Percentiles rank a stretch among this genome's conserved stretches.
Conservation (phyloP, 2,113 vertebrate species). For the Acanthochromis polyacanthus region DNA sequence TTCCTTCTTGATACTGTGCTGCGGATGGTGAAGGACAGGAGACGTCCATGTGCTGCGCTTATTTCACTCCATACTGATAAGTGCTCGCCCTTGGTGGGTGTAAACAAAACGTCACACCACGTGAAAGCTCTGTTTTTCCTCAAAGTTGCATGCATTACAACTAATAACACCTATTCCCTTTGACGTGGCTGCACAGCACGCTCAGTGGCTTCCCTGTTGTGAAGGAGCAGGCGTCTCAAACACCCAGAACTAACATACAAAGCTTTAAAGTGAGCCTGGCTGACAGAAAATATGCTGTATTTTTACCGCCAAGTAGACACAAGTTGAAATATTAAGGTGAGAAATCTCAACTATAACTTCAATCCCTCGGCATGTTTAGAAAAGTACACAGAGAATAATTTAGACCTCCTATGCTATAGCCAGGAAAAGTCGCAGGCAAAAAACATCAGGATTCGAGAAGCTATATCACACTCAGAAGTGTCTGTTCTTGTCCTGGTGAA, state of each 20-base stretch:
- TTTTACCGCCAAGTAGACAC: constrained; percentile 2
- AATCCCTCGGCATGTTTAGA: constrained; percentile 18
- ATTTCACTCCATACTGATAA: neutral
- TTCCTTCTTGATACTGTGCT: constrained; percentile 4
- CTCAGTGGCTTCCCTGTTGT: constrained; percentile 13
- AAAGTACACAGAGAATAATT: constrained; percentile 73
- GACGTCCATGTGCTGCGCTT: neutral
- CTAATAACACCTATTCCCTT: neutral
- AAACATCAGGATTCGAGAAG: constrained; percentile 6
- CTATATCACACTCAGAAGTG: neutral
- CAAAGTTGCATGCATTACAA: too few species aligned
- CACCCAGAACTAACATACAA: neutral
- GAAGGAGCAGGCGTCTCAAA: constrained; percentile 18
- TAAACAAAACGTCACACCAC: neutral
- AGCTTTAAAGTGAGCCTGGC: constrained; percentile 6
- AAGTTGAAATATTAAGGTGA: constrained; percentile 4
- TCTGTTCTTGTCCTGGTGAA: neutral
- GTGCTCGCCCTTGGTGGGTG: neutral
- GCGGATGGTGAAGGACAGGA: constrained; percentile 17
- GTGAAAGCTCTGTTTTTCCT: too few species aligned
- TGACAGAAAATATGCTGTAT: constrained; percentile 1
- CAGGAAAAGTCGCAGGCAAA: neutral
- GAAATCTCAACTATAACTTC: constrained; percentile 24
- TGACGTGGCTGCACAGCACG: constrained; percentile 5
- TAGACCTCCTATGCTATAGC: constrained; percentile 26